Percentiles rank a stretch among this genome's conserved stretches.
Evolutionary conservation across 2,113 vertebrate species (phyloP).

Genomic region (Oxyura jamaicensis): DNA sequence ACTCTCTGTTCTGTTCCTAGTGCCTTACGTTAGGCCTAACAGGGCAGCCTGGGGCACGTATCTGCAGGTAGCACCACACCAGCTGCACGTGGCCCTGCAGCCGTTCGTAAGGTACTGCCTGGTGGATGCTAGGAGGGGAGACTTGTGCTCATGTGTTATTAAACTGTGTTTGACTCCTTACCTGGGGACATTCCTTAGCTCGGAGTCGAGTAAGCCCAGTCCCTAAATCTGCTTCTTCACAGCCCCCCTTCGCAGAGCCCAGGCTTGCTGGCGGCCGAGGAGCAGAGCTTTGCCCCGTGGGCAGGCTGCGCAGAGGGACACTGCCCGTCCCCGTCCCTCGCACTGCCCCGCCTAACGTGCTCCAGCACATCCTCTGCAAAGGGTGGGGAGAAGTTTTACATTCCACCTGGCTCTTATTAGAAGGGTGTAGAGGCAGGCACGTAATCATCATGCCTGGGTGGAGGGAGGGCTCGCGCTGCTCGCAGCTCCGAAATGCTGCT

Average conservation of each 20-base stretch:
- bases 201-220: background rate
- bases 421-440: background rate
- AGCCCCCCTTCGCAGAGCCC: background rate
- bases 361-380: background rate
- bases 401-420: background rate
- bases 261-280: background rate
- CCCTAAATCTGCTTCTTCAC: background rate
- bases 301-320: background rate
- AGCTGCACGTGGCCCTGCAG: background rate
- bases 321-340: background rate
- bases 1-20: background rate
- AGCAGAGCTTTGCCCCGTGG: background rate
- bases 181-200: background rate
- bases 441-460: background rate
- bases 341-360: background rate
- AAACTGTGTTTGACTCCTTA: background rate
- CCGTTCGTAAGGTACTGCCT: background rate
- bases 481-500: background rate
- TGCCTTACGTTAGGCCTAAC: background rate
- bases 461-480: background rate
- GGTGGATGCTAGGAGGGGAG: background rate
- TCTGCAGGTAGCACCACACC: background rate
- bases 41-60: background rate
- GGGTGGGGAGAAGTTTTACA: conserved; percentile 16
- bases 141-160: rapidly evolving